Conservation (phyloP, 2,797 vertebrate genomes). For the Euthynnus affinis region DNA sequence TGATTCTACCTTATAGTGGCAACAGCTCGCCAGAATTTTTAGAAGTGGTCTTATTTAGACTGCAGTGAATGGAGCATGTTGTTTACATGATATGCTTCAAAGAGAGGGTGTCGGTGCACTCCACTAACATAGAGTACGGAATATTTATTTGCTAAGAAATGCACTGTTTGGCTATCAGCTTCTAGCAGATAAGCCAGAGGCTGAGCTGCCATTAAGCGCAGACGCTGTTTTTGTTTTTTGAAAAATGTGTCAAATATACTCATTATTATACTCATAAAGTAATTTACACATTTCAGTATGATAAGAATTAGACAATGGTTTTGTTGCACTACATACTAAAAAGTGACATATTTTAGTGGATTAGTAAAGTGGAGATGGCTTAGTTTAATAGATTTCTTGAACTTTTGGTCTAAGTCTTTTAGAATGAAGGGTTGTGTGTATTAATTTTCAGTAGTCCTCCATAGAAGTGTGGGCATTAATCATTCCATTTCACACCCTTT, state of each 20-base stretch:
- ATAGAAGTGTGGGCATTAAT: slow-evolving; percentile 52
- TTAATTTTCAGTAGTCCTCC: slow-evolving; percentile 30
- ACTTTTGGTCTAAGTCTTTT: slow-evolving; percentile 7
- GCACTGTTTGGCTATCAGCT: slow-evolving; percentile 20
- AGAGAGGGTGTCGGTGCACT: slow-evolving; percentile 35
- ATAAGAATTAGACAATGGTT: background rate
- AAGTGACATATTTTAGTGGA: background rate
- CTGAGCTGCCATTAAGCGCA: slow-evolving; percentile 10
- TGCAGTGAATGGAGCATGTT: slow-evolving; percentile 56
- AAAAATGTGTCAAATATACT: slow-evolving; percentile 8
- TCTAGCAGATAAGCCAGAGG: slow-evolving; percentile 11
- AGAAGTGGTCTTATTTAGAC: slow-evolving; percentile 48
- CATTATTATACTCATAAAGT: background rate
- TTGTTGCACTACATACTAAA: background rate
- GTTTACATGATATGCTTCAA: slow-evolving; percentile 68
- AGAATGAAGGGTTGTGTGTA: slow-evolving; percentile 12
- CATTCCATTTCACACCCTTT: slow-evolving; percentile 41
- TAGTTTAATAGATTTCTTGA: slow-evolving; percentile 12
- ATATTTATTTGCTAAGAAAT: slow-evolving; percentile 54
- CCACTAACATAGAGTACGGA: slow-evolving; percentile 41
- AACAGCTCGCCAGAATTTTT: slow-evolving; percentile 31
- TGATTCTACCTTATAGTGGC: slow-evolving; percentile 32
- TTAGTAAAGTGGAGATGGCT: background rate
- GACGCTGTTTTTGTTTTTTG: slow-evolving; percentile 14
- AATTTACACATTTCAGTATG: background rate